Evolutionary conservation across 2,888 invertebrate genomes (phyloP).

Genomic region (Synanthedon andrenaeformis): DNA sequence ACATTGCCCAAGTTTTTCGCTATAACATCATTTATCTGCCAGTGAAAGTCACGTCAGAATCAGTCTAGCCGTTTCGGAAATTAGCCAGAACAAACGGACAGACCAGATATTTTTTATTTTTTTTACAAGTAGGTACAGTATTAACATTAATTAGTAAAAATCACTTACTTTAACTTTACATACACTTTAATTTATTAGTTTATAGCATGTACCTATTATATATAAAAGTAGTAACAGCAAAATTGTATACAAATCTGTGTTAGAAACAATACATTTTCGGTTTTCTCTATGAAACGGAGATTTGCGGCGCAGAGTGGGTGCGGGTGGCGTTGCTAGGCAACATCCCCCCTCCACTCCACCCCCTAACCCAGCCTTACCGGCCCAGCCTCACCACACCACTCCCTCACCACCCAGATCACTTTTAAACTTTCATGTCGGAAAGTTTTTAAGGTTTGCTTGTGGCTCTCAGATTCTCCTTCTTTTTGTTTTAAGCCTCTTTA

Average conservation of each 20-base stretch:
- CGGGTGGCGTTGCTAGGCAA: conserved; percentile 59
- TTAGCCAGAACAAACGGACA: too few relatives aligned
- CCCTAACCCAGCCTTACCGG: conserved; percentile 22
- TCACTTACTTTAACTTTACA: too few relatives aligned
- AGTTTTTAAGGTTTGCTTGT: conserved; percentile 67
- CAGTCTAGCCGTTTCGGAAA: too few relatives aligned
- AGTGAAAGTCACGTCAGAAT: too few relatives aligned
- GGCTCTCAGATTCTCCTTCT: conserved; percentile 57
- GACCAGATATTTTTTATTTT: too few relatives aligned
- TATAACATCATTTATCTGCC: too few relatives aligned
- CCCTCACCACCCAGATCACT: conserved; percentile 49
- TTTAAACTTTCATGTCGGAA: conserved; percentile 70
- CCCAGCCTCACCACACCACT: conserved; percentile 32
- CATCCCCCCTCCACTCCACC: conserved; percentile 22
- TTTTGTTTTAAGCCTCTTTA: conserved; percentile 55
- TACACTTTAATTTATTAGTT: too few relatives aligned
- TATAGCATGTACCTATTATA: too few relatives aligned
- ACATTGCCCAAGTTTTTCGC: too few relatives aligned
- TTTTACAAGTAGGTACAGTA: too few relatives aligned
- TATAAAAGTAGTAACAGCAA: not conserved
- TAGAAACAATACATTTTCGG: conserved; percentile 54
- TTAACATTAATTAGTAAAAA: too few relatives aligned
- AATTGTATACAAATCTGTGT: not conserved
- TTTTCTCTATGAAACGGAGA: conserved; percentile 58
- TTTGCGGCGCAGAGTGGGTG: conserved; percentile 52